Percentiles rank a stretch among this genome's conserved stretches.
Conservation (phyloP, 53 echinoderm and acorn worm species). For the Luidia sarsii region DNA sequence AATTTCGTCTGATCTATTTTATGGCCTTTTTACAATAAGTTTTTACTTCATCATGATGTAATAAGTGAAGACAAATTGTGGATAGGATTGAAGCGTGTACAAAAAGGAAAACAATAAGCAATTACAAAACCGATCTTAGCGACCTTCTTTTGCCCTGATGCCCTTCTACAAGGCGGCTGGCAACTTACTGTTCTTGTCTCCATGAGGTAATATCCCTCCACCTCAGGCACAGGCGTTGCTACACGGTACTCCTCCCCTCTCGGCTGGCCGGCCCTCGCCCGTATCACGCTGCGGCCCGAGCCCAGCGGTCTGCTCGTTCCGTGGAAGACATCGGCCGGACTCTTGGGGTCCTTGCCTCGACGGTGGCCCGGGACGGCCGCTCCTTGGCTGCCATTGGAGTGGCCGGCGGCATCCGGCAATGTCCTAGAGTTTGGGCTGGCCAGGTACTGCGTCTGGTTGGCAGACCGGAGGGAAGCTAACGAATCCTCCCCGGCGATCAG, state of each 20-base stretch:
- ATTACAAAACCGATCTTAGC: too few species aligned
- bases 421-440: too few species aligned
- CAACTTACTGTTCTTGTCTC: constrained; percentile 94
- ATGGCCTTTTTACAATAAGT: too few species aligned
- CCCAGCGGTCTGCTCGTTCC: not conserved
- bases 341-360: not conserved
- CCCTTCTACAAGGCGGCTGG: too few species aligned
- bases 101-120: too few species aligned
- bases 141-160: too few species aligned
- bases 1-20: too few species aligned
- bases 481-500: not conserved
- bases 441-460: constrained; percentile 1
- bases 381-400: too few species aligned
- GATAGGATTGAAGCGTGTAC: too few species aligned
- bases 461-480: not conserved
- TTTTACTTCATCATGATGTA: too few species aligned
- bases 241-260: not conserved
- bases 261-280: constrained; percentile 7
- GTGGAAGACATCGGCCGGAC: not conserved
- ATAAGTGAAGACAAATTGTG: too few species aligned
- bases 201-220: constrained; percentile 87
- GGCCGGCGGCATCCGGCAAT: too few species aligned
- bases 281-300: constrained; percentile 12
- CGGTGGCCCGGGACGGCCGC: not conserved
- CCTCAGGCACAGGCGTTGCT: constrained; percentile 78